Base-by-base conservation (phyloP, 1,140 invertebrate genomes). In the Sitophilus oryzae region DNA sequence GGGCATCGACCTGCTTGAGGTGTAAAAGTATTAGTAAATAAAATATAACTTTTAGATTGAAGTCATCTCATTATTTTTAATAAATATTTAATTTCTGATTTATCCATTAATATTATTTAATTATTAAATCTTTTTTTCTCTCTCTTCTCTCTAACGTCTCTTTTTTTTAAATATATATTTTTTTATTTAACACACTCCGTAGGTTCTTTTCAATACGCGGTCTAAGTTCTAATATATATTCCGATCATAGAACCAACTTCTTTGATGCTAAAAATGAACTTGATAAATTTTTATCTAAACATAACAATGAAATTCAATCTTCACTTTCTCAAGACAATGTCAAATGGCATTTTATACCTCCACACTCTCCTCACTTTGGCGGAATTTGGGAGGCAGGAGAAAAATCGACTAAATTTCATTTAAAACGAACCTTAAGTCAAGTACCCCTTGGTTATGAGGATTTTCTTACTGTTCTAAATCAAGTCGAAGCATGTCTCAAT, bases 331-430 rank as follows among this genome's bases (percentile, higher is more conserved):
- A 49, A 16, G 25, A 43, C 11, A 18, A 22, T 38, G 23, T 54
- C 3, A 36, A 15, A 9, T 54, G 51, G 46, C 30, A 50, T 30
- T 54, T 59, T 36, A 54, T 54, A 10, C 40, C 58, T 1, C 66
- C 73, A 22, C n/a, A 40, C 3, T 63, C 71, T 9, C 68, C 71
- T 3, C 66, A 75, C 62, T 71, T 76, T 43, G 73, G 73, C 18
- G 74, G 74, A 1, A 2, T 60, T 11, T 73, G 70, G 64, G 75
- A 77, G 57, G 57, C 66, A 1, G 67, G 59, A 1, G 66, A 76
- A 0, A 71, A 72, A 60, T 61, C 56, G 10, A 58, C 67, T 1
- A 76, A 76, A 54, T 55, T 58, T 38, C 71, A 73, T 56, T 43
- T 74, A 1, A 47, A 60, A 35, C 54, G 66, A 19, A 53, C 62